Evolutionary conservation across 1,140 invertebrate species (phyloP).

Genomic region (Thrips palmi): DNA sequence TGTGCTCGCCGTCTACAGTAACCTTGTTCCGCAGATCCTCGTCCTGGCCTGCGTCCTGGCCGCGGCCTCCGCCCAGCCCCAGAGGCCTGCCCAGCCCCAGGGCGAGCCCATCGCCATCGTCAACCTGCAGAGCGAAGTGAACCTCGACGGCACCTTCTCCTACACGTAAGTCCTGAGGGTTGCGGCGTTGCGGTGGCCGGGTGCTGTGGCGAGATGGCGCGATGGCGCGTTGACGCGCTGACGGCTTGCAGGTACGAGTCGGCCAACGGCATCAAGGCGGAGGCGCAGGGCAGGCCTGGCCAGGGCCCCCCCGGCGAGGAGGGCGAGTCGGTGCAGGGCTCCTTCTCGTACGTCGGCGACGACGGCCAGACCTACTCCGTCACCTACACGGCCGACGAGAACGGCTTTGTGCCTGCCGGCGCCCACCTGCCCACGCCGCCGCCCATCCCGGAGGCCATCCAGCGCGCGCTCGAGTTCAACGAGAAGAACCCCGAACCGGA

Average conservation of each 20-base stretch:
- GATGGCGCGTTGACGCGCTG: too few species aligned
- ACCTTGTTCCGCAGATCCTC: too few species aligned
- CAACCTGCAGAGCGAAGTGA: constrained; percentile 12
- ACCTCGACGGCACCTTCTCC: constrained; percentile 13
- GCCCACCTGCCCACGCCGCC: constrained; percentile 57
- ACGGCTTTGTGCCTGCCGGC: constrained; percentile 46
- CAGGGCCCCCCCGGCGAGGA: constrained; percentile 36
- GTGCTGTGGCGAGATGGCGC: too few species aligned
- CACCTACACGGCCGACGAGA: constrained; percentile 59
- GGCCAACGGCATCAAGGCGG: constrained; percentile 38
- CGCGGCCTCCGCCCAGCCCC: not conserved
- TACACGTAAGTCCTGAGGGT: constrained; percentile 13
- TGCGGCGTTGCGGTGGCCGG: too few species aligned
- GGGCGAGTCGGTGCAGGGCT: constrained; percentile 42
- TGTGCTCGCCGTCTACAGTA: too few species aligned
- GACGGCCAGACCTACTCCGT: constrained; percentile 58
- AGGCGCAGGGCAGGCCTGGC: constrained; percentile 40
- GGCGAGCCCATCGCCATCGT: constrained; percentile 11
- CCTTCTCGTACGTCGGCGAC: constrained; percentile 62
- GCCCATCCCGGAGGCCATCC: constrained; percentile 62
- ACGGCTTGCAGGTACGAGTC: constrained; percentile 36
- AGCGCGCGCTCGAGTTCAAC: constrained; percentile 66
- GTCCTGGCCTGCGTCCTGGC: too few species aligned
- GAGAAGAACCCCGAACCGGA: too few species aligned
- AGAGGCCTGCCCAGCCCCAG: constrained; percentile 4